Percentiles rank a stretch among this genome's conserved stretches.
phyloP scores from a whole-genome alignment of 2,888 invertebrate genomes.

The Caenorhabditis sp. region DNA sequence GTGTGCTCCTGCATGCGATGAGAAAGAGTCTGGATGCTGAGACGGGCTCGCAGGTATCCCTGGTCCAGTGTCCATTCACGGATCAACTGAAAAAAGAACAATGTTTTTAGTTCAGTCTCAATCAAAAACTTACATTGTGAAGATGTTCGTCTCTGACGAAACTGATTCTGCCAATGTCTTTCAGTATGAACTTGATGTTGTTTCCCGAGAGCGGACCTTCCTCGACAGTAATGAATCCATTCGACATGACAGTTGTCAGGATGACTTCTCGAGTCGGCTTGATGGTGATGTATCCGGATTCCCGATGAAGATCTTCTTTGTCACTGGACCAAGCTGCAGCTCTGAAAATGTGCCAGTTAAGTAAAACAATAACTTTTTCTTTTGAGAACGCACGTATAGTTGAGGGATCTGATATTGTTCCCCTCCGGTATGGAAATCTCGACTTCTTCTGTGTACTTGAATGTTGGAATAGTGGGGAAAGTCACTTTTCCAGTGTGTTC shows the following conservation, averaged over 20 bases:
- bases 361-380: not conserved
- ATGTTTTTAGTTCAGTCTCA: not conserved
- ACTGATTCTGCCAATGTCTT: constrained; percentile 64
- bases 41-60: constrained; percentile 42
- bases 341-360: not conserved
- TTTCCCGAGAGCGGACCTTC: constrained; percentile 53
- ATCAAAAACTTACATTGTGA: constrained; percentile 43
- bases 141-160: constrained; percentile 63
- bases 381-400: constrained; percentile 50
- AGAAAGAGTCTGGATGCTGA: constrained; percentile 57
- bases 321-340: constrained; percentile 61
- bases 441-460: constrained; percentile 62
- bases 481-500: constrained; percentile 60
- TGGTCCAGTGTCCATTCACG: constrained; percentile 57
- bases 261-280: constrained; percentile 60
- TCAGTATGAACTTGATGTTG: constrained; percentile 49
- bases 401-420: constrained; percentile 42
- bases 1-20: constrained; percentile 64
- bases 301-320: constrained; percentile 60
- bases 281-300: constrained; percentile 57
- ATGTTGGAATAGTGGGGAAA: constrained; percentile 65
- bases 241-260: constrained; percentile 64
- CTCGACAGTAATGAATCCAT: constrained; percentile 63
- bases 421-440: constrained; percentile 63
- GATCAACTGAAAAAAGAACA: constrained; percentile 36